A percentile compares a stretch with the other conserved stretches of the same genome.
Conservation (phyloP, 1,140 invertebrate genomes). For the Drosophila bocqueti region DNA sequence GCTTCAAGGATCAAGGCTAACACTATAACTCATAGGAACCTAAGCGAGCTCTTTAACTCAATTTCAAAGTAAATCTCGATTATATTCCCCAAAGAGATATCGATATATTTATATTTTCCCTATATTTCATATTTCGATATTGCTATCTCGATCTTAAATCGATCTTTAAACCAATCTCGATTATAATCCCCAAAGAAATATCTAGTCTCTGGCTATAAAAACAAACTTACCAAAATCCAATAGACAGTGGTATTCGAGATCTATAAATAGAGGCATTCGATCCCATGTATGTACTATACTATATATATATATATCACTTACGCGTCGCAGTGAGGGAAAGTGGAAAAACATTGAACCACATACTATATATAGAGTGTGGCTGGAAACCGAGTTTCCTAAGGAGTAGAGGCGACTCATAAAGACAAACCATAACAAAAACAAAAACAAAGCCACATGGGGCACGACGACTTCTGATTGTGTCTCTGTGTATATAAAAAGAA, state of each 20-base stretch:
- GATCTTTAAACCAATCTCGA: no score
- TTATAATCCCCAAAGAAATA: not conserved
- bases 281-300: not conserved
- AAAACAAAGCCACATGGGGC: conserved; percentile 40
- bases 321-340: conserved; percentile 15
- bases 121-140: no score
- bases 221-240: conserved; percentile 21
- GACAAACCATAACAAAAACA: conserved; percentile 34
- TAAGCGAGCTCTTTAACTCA: no score
- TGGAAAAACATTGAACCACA: conserved; percentile 65
- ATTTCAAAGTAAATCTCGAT: no score
- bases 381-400: conserved; percentile 41
- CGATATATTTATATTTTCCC: no score
- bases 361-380: conserved; percentile 51
- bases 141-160: not conserved
- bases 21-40: no score
- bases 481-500: conserved; percentile 41
- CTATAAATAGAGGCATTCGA: conserved; percentile 14
- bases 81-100: no score
- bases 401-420: conserved; percentile 23
- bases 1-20: no score
- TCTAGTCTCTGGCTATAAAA: not conserved
- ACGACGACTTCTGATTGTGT: conserved; percentile 30
- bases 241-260: conserved; percentile 9
- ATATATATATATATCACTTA: conserved; percentile 17